phyloP scores from a whole-genome alignment of 2,113 vertebrate species.

The Procavia capensis region DNA sequence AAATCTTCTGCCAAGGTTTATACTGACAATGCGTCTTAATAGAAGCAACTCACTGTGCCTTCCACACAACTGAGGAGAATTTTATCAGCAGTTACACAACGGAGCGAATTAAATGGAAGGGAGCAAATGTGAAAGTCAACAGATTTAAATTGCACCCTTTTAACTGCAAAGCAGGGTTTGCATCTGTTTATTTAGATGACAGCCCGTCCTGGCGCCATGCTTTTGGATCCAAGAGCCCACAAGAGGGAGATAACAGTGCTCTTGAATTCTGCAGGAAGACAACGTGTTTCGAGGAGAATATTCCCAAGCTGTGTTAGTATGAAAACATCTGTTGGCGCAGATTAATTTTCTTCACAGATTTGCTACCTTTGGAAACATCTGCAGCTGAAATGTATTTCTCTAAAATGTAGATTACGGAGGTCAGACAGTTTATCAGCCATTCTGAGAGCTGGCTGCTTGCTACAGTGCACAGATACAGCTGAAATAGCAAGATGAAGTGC shows the following conservation, averaged over 20 bases:
- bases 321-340: conserved; percentile 59
- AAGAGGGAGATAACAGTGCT: not conserved
- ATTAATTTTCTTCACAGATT: conserved; percentile 64
- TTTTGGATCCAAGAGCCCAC: conserved; percentile 3
- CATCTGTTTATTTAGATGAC: conserved; percentile 26
- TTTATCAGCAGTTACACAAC: conserved; percentile 12
- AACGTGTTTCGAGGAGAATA: conserved; percentile 6
- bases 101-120: conserved; percentile 31
- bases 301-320: conserved; percentile 16
- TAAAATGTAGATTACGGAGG: conserved; percentile 70
- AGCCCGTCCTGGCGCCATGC: not conserved
- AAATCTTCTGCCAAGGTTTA: conserved; percentile 56
- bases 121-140: not conserved
- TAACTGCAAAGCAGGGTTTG: not conserved
- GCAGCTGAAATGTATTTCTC: conserved; percentile 54
- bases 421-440: conserved; percentile 74
- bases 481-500: conserved; percentile 70
- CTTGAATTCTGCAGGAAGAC: conserved; percentile 56
- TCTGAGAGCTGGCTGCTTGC: conserved; percentile 55
- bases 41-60: conserved; percentile 17
- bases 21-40: conserved; percentile 49
- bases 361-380: conserved; percentile 67
- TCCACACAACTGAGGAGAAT: conserved; percentile 14
- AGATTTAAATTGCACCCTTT: conserved; percentile 61
- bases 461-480: conserved; percentile 57